Base-by-base conservation (phyloP, 2,797 vertebrate species). In the Melanotaenia boesemani region DNA sequence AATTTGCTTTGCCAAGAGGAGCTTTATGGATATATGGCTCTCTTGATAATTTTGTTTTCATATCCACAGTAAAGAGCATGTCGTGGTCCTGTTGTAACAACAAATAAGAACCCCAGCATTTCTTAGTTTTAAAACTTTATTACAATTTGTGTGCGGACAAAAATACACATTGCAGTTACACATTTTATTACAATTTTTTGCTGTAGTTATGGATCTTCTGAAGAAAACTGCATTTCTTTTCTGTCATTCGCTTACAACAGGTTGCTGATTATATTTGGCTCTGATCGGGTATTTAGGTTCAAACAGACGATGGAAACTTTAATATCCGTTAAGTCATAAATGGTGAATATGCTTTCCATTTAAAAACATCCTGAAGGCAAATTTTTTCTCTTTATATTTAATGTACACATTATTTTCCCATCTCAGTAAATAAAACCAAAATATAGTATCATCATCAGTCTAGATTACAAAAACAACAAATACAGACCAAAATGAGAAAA, bases 41-140 rank as follows among this genome's bases (percentile, higher is more conserved):
- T 7, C 32, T 32, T 32, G 32, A 32, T 32, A 32, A 32, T 32
- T 32, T 7, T 32, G 2, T 32, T 32, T 32, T 32, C 32, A 32
- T 32, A 7, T 32, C 30, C 30, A 32, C 30, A 32, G 30, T 32
- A 36, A 36, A 36, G 7, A 36, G 7, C 34, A 36, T 37, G 11
- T 15, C 3, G 2, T 39, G 37, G 3, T 13, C 12, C 37, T 13
- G 11, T 0, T 36, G 37, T 39, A 2, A 39, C 3, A 39, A 39
- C 37, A 39, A 44, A 16, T 18, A 44, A 44, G 3, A 5, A 44
- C 4, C 4, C 41, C 41, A 18, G 15, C 20, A 58, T 76, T 46
- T 67, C 13, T 85, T 70, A 71, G 34, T 86, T 91, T 79, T 71
- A 56, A 88, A 81, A 90, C 72, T 93, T 94, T 93, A 92, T 93